Base-by-base conservation (phyloP, 2,797 vertebrate genomes). In the Ctenosaura bakeri region DNA sequence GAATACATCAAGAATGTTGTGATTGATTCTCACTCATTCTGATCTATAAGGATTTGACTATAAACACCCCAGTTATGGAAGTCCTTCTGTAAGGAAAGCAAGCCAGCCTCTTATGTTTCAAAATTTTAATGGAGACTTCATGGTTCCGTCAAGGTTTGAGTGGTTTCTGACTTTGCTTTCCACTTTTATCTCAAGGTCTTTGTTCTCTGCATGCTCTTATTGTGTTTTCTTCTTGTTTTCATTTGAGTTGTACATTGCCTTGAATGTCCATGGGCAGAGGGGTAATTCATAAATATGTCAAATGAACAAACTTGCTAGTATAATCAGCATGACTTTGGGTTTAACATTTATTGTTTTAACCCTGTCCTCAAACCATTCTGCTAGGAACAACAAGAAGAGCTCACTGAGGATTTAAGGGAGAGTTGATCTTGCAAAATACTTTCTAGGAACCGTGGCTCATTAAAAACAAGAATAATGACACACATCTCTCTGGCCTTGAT, bases 381-480 rank as follows among this genome's bases (percentile, higher is more conserved):
- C 29, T 32, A 78, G 46, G 62, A 66, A 79, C 29, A 74, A 32
- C 9, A 29, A 32, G 66, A 69, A 12, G 8, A 32, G 26, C 66
- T 32, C 29, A 22, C 16, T 13, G 24, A 59, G 26, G 59, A 35
- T 54, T 35, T 69, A 52, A 50, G 7, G 0, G 62, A 46, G 4
- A 62, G 5, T n/a, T 87, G 20, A 82, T 74, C 20, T 80, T 74
- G 18, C 79, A 35, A 82, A 62, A 8, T 46, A 64, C n/a, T 83
- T 82, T 90, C 56, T 71, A 74, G 78, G 78, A 74, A 82, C 24
- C 10, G 32, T 24, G 81, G 22, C 38, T 90, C 46, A 86, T 82
- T 86, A 18, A 78, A 46, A 71, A 86, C 2, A 86, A 64, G 24
- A 54, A 54, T 74, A 82, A 42, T 16, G 7, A 35, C 42, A 14